Base-by-base conservation (phyloP, 2,888 invertebrate species). In the Drosophila macrospina region DNA sequence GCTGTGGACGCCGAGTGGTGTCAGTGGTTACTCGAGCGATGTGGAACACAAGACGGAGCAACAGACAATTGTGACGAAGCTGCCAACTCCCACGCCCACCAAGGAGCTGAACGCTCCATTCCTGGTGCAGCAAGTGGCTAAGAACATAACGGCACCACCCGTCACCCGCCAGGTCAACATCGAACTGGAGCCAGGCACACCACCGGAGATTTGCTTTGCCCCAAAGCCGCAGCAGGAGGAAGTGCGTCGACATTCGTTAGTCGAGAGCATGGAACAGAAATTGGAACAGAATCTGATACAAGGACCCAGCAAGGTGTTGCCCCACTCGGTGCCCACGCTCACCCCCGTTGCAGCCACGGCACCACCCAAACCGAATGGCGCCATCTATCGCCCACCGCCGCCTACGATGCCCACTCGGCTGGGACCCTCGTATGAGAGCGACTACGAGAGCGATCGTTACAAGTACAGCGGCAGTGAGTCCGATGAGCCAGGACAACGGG, bases 381-480 rank as follows among this genome's bases (percentile, higher is more conserved):
- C 48, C 45, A 51, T 37, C 37, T 90, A 86, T 48, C 92, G 92
- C 28, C 93, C 92, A 77, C 93, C 94, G 5, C 93, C 94, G 24
- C 94, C 94, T 3, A 93, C 94, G 0, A 92, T 93, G 24, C 94
- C 95, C 0, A 93, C 93, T 0, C 95, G 94, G 77, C 93, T 95
- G 74, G 90, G 93, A 1, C 94, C 93, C 83, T 16, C 30, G 10
- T 93, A 93, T 32, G 95, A 95, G 80, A 95, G 95, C 71, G 95
- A 95, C 79, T 95, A 95, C 79, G 95, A 95, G 89, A 95, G 95
- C 64, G 95, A 95, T 90, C 95, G 94, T 81, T 95, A 94, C 94
- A 94, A 94, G 71, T 94, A 94, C 28, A 94, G 93, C 74, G 94
- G 94, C 69, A 95, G 95, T 78, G 95, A 95, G 78, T 94, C 93